Evolutionary conservation across 1,140 invertebrate species (phyloP).

Genomic region (Zaprionus lachaisei): DNA sequence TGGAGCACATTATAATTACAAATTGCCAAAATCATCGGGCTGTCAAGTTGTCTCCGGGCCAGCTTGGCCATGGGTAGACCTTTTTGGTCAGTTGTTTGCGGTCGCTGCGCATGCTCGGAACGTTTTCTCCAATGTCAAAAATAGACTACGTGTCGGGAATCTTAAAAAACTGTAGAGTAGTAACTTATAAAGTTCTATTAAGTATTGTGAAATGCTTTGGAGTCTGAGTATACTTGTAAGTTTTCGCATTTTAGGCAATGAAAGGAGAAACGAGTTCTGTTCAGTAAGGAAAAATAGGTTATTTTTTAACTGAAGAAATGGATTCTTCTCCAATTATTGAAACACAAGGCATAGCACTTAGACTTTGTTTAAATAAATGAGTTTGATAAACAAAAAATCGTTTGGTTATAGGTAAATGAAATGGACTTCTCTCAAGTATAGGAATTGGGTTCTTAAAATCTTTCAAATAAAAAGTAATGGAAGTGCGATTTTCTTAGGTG

Average conservation of each 20-base stretch:
- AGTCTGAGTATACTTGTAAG: slow-evolving; percentile 45
- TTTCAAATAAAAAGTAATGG: no score
- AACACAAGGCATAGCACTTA: no score
- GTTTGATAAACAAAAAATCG: no score
- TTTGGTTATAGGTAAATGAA: no score
- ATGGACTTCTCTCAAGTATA: neutral
- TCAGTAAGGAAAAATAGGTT: neutral
- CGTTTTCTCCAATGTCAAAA: slow-evolving; percentile 19
- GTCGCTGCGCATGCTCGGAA: slow-evolving; percentile 45
- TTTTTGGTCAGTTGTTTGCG: slow-evolving; percentile 40
- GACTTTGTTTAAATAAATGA: no score
- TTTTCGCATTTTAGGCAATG: neutral
- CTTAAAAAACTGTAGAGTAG: slow-evolving; percentile 17
- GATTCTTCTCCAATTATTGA: no score
- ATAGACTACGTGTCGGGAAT: slow-evolving; percentile 50
- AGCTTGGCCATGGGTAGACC: slow-evolving; percentile 3
- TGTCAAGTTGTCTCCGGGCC: neutral
- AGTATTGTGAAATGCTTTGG: slow-evolving; percentile 29
- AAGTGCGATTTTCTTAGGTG: no score
- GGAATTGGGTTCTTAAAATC: no score
- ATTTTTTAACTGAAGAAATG: neutral
- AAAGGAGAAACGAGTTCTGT: neutral
- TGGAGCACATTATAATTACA: slow-evolving; percentile 67
- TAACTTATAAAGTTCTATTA: slow-evolving; percentile 33
- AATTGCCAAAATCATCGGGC: slow-evolving; percentile 34